phyloP scores from a whole-genome alignment of 2,113 vertebrate genomes.

The Nansenia antarctica region DNA sequence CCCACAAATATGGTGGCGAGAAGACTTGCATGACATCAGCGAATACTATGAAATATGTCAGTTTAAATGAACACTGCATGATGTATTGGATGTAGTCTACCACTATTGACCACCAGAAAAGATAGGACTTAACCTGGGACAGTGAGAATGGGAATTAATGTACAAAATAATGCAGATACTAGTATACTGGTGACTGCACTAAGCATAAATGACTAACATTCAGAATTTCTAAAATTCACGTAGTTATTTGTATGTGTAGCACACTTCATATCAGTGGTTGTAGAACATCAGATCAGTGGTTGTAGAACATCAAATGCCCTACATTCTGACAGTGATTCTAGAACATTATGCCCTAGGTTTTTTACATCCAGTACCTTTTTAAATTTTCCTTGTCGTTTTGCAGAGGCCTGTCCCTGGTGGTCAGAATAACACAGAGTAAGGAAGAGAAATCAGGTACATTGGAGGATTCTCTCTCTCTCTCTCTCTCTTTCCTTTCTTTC shows the following conservation, averaged over 20 bases:
- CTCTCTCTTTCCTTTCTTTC: slow-evolving; percentile 17
- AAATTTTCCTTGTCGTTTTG: slow-evolving; percentile 99
- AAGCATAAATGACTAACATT: background rate
- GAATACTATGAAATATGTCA: no score
- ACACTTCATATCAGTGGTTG: background rate
- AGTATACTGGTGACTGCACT: no score
- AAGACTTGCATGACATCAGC: no score
- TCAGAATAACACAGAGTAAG: slow-evolving; percentile 98
- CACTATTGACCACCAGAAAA: background rate
- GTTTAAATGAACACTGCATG: no score
- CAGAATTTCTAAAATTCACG: no score
- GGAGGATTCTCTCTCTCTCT: slow-evolving; percentile 67
- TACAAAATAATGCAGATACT: no score
- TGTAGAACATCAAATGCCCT: slow-evolving; percentile 53
- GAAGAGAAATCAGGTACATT: slow-evolving; percentile 85
- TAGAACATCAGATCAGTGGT: background rate
- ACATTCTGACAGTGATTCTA: slow-evolving; percentile 71
- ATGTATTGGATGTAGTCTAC: no score
- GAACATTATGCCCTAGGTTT: no score
- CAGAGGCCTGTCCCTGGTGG: slow-evolving; percentile 99
- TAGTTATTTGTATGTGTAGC: no score
- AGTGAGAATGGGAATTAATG: no score
- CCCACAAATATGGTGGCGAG: no score
- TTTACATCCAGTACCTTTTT: slow-evolving; percentile 99
- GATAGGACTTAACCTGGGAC: background rate